phyloP scores from a whole-genome alignment of 2,113 vertebrate species.

The Alouatta palliata region DNA sequence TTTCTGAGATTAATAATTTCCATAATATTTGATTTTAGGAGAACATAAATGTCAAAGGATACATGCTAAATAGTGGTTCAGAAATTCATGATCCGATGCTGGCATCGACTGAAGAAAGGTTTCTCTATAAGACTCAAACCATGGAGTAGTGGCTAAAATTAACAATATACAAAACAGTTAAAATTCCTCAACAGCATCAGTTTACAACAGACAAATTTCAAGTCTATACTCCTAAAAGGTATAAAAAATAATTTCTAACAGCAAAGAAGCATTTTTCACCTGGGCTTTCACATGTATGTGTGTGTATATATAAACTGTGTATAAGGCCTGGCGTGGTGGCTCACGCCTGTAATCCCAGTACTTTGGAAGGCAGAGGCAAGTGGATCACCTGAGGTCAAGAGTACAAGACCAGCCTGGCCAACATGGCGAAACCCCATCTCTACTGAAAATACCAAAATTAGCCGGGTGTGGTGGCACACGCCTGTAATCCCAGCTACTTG shows the following conservation, averaged over 20 bases:
- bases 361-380: no score
- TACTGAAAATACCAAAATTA: no score
- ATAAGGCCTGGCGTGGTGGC: no score
- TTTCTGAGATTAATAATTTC: conserved; percentile 43
- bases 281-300: not conserved
- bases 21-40: not conserved
- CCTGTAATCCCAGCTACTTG: no score
- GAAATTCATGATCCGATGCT: conserved; percentile 96
- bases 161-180: conserved; percentile 73
- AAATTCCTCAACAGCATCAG: conserved; percentile 52
- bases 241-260: not conserved
- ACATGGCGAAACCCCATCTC: no score
- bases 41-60: conserved; percentile 88
- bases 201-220: conserved; percentile 54
- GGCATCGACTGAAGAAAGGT: conserved; percentile 97
- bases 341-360: no score
- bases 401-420: no score
- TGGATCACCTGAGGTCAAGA: no score
- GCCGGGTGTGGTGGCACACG: no score
- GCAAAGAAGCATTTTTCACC: not conserved
- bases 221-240: conserved; percentile 14
- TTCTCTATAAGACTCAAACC: conserved; percentile 98
- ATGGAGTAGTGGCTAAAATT: conserved; percentile 95
- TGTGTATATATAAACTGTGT: not conserved
- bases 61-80: conserved; percentile 99